phyloP scores from a whole-genome alignment of 2,888 invertebrate genomes.

The Cylloceria caligata region DNA sequence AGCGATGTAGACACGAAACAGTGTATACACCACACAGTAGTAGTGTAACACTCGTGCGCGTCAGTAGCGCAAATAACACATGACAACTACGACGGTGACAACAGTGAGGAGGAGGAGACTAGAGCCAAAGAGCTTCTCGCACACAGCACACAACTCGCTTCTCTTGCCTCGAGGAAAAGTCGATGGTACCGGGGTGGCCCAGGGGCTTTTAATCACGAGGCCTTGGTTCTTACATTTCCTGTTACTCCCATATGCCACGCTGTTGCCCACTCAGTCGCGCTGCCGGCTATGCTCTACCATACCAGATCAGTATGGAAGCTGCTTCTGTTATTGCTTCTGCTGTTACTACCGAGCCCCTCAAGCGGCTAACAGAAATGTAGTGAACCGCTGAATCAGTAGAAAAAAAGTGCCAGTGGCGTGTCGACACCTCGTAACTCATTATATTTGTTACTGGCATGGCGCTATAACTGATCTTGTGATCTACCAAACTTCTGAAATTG shows the following conservation, averaged over 20 bases:
- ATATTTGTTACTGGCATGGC: too few relatives aligned
- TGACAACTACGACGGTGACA: slow-evolving; percentile 21
- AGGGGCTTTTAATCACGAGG: slow-evolving; percentile 81
- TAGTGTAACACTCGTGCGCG: slow-evolving; percentile 34
- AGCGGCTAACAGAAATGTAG: neutral
- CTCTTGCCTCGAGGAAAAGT: slow-evolving; percentile 74
- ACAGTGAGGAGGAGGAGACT: slow-evolving; percentile 21
- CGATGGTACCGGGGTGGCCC: slow-evolving; percentile 76
- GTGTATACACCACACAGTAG: slow-evolving; percentile 13
- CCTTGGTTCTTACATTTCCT: slow-evolving; percentile 79
- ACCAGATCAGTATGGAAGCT: neutral
- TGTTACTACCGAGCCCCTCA: neutral
- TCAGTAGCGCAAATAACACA: slow-evolving; percentile 4
- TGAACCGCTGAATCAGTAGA: neutral
- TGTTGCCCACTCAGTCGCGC: slow-evolving; percentile 1
- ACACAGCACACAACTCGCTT: slow-evolving; percentile 14
- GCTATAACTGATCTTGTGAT: too few relatives aligned
- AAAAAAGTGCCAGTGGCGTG: too few relatives aligned
- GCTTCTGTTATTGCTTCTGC: slow-evolving; percentile 20
- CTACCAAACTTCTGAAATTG: too few relatives aligned
- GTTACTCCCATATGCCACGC: slow-evolving; percentile 30
- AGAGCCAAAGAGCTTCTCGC: slow-evolving; percentile 53
- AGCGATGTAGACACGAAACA: neutral
- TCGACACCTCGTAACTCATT: too few relatives aligned
- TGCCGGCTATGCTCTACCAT: neutral